Base-by-base conservation (phyloP, 1,140 invertebrate species). In the Drosophila orosa region DNA sequence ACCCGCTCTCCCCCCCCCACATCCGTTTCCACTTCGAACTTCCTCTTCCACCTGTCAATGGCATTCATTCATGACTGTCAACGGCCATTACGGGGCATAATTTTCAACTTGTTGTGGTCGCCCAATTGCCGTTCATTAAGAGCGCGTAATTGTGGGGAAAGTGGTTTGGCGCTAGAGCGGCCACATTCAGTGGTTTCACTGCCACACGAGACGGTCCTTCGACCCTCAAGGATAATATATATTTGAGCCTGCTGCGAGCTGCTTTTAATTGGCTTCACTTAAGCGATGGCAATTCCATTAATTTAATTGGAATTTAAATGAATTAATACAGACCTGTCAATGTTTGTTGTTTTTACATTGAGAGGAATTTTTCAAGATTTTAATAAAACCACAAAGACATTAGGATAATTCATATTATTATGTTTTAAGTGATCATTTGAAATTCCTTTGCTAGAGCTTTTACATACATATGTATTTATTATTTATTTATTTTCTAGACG, bases 71-170 rank as follows among this genome's bases (percentile, higher is more conserved):
- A 54, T 60, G 48, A 42, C 52, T 39, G 39, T 76, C 45, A 61
- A 59, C 63, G 56, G 47, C 60, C 73, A 73, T 78, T 75, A 74
- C 80, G 67, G 58, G 55, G 68, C 80, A 87, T 87, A 89, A 87
- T 87, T 87, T 87, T 84, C 83, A 89, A 77, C 80, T 89, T 89
- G 80, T 89, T 89, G 85, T 87, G 83, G 83, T 77, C 59, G 60
- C 76, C 42, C 76, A 78, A 89, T 87, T 87, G 83, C 40, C 80
- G 67, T 79, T 80, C 84, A 89, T 84, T 89, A 89, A 87, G 77
- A 80, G 59, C 67, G 85, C 76, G 85, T 84, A 84, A 89, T 89
- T 87, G 83, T 67, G 66, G 83, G 59, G 42, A 84, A 54, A 89
- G 83, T 80, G 84, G 76, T 79, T 87, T 83, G 33, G 68, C 42